Evolutionary conservation across 2,797 vertebrate genomes (phyloP).

Genomic region (Chaetophractus vellerosus): DNA sequence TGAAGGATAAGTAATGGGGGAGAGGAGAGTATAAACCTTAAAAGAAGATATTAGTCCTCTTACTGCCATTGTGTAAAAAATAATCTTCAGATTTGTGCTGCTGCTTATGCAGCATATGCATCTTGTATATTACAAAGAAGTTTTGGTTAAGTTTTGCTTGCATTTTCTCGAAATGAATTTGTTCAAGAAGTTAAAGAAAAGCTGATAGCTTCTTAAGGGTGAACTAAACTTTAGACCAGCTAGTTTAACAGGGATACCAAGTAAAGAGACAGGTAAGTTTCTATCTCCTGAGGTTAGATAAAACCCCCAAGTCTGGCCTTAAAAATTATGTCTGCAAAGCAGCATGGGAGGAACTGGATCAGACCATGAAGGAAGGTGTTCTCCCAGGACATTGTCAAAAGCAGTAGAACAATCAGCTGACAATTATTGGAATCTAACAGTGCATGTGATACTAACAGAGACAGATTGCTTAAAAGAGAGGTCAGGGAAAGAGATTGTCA

Average conservation of each 20-base stretch:
- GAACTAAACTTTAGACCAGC: no score
- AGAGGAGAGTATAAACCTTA: slow-evolving; percentile 33
- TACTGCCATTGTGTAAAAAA: slow-evolving; percentile 32
- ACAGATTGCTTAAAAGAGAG: not conserved
- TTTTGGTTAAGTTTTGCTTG: not conserved
- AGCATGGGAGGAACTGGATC: not conserved
- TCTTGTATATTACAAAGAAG: not conserved
- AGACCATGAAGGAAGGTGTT: not conserved
- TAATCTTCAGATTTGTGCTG: slow-evolving; percentile 16
- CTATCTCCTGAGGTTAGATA: not conserved
- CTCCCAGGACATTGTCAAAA: not conserved
- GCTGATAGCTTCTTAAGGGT: no score
- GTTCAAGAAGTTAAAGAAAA: no score
- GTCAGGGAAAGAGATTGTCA: not conserved
- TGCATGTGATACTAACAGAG: not conserved
- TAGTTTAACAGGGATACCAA: no score
- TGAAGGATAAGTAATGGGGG: slow-evolving; percentile 46
- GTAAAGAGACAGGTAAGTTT: no score
- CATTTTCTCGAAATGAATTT: not conserved
- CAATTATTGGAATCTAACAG: not conserved
- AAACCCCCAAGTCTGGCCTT: not conserved
- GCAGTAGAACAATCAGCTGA: not conserved
- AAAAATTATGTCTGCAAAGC: not conserved
- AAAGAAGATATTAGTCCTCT: slow-evolving; percentile 35
- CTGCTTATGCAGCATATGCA: not conserved